phyloP scores from a whole-genome alignment of 1,140 invertebrate genomes.

The Drosophila baimaii region DNA sequence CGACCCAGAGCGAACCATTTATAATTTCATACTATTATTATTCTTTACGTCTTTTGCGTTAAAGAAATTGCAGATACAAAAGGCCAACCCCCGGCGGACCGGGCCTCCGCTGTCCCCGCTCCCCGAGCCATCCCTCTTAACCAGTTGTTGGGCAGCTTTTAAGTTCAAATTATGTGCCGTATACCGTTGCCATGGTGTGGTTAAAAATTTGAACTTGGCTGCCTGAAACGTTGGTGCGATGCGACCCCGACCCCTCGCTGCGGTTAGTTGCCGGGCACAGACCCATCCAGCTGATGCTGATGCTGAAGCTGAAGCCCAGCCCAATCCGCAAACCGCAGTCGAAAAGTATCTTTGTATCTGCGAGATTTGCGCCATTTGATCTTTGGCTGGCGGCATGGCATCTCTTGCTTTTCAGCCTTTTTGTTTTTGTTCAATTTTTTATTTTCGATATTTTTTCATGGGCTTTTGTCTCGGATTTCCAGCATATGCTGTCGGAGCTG shows the following conservation, averaged over 20 bases:
- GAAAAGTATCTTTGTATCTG: slow-evolving; percentile 73
- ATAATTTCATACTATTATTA: slow-evolving; percentile 80
- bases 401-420: slow-evolving; percentile 50
- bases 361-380: slow-evolving; percentile 76
- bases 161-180: slow-evolving; percentile 74
- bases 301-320: slow-evolving; percentile 16
- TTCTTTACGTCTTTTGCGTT: slow-evolving; percentile 55
- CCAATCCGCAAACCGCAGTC: slow-evolving; percentile 62
- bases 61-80: slow-evolving; percentile 66
- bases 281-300: slow-evolving; percentile 18
- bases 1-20: slow-evolving; percentile 62
- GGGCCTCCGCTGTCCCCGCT: background rate
- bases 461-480: slow-evolving; percentile 65
- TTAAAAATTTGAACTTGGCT: slow-evolving; percentile 77
- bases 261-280: slow-evolving; percentile 46
- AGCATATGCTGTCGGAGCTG: slow-evolving; percentile 65
- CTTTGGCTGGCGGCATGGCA: slow-evolving; percentile 72
- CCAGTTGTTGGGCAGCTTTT: slow-evolving; percentile 48
- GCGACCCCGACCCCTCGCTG: slow-evolving; percentile 64
- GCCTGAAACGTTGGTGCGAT: slow-evolving; percentile 46
- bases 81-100: slow-evolving; percentile 38
- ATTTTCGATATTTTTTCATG: slow-evolving; percentile 41
- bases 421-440: slow-evolving; percentile 30
- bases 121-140: slow-evolving; percentile 5
- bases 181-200: slow-evolving; percentile 63